Evolutionary conservation across 2,888 invertebrate genomes (phyloP), one percentile per base, ranked within the genome.

Genomic region (Linnaemya tessellans): DNA sequence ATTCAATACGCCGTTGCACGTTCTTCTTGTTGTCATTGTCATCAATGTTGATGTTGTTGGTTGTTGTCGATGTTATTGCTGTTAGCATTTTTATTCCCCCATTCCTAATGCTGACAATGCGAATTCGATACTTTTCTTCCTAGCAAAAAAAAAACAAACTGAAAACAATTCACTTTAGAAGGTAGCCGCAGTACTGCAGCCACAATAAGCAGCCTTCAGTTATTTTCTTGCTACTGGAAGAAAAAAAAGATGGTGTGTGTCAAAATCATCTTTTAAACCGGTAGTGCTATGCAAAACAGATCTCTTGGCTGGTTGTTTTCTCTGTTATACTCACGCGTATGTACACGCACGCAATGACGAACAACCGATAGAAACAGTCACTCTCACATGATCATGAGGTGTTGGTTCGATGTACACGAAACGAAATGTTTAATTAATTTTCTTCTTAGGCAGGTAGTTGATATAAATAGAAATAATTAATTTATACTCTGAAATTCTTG

Each of bases 51-150:
- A 54, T 79, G 71, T 49, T 73, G 64, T 58, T 68, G 15, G 9
- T 71, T 30, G 35, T 56, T 80, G 43, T 56, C 41, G 64, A 56
- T 80, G 65, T 15, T 65, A 58, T 75, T 41, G 56, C n/a, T 86
- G 74, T 68, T 68, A 64, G 70, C 15, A 79, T 79, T 43, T 65
- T 30, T n/a, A 9, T 58, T 80, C 74, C 38, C 74, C 75, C 49
- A 78, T 80, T 88, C 86, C 89, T 88, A 89, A 89, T 89, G 88
- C 88, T 89, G 89, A 89, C 89, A 90, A 88, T 89, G 89, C 88
- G 89, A 90, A 90, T 89, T 88, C 88, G 89, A 90, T 89, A 90
- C 89, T 88, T 89, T 88, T 84, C 64, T 65, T 60, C 67, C 20
- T 65, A 89, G 89, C 30, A 30, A 30, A 30, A n/a, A n/a, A n/a